Conservation (phyloP, 2,888 invertebrate genomes). For the Lissonota sp. region DNA sequence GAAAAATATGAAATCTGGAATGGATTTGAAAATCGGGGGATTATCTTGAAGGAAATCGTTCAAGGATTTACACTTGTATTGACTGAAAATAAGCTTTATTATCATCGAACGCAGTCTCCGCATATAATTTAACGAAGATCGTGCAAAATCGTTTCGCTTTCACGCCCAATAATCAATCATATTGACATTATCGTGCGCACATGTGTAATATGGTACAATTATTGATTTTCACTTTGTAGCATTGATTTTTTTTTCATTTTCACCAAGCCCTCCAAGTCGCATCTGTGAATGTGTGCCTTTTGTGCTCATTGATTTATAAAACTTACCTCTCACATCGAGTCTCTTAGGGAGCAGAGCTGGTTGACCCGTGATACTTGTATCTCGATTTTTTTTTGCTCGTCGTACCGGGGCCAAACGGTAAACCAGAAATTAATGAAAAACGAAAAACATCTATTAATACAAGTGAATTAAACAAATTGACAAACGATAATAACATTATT, state of each 20-base stretch:
- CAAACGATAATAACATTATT: too few species aligned
- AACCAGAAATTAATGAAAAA: conserved; percentile 84
- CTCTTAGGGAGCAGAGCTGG: conserved; percentile 63
- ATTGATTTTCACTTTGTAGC: too few species aligned
- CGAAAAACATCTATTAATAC: conserved; percentile 83
- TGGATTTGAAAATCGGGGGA: too few species aligned
- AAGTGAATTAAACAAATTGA: conserved; percentile 67
- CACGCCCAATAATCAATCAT: too few species aligned
- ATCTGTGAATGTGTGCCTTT: conserved; percentile 6
- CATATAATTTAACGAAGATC: too few species aligned
- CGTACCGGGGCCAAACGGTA: conserved; percentile 80
- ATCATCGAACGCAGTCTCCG: neutral
- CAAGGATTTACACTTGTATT: conserved; percentile 36
- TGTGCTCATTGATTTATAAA: conserved; percentile 15
- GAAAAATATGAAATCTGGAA: too few species aligned
- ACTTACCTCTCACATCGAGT: conserved; percentile 64
- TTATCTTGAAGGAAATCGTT: neutral
- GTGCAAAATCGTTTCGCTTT: too few species aligned
- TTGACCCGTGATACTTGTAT: conserved; percentile 71
- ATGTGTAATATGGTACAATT: too few species aligned
- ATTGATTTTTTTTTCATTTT: too few species aligned
- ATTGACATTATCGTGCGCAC: too few species aligned
- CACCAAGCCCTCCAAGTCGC: too few species aligned
- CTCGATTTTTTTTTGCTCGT: conserved; percentile 70
- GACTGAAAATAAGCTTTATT: conserved; percentile 62